Evolutionary conservation across 2,888 invertebrate species (phyloP).

Genomic region (Cetonia aurata): DNA sequence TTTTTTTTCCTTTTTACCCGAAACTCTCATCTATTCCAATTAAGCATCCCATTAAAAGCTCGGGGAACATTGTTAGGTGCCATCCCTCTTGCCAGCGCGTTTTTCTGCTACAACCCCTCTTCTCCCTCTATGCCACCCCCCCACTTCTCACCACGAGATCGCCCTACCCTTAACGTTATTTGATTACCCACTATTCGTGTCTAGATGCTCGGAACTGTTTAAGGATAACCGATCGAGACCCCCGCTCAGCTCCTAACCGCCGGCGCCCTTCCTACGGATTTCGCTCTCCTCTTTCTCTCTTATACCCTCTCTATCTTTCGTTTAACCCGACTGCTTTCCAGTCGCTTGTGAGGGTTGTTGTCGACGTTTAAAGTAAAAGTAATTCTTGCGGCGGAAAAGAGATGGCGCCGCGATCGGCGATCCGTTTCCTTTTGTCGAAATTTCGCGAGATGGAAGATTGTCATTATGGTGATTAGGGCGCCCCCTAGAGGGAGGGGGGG

Average conservation of each 20-base stretch:
- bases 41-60: constrained; percentile 35
- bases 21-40: constrained; percentile 18
- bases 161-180: constrained; percentile 38
- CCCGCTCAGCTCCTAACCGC: constrained; percentile 31
- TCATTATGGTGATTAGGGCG: constrained; percentile 37
- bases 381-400: constrained; percentile 35
- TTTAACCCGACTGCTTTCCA: constrained; percentile 2
- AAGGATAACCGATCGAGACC: constrained; percentile 36
- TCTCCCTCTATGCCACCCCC: constrained; percentile 2
- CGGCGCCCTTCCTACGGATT: constrained; percentile 2
- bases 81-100: constrained; percentile 31
- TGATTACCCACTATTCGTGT: constrained; percentile 40
- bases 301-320: not conserved
- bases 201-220: constrained; percentile 40
- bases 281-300: not conserved
- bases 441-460: constrained; percentile 37
- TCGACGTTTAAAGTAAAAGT: constrained; percentile 33
- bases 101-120: constrained; percentile 29
- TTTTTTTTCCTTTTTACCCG: not conserved
- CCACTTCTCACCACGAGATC: constrained; percentile 17
- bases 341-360: not conserved
- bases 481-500: not conserved
- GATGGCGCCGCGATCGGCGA: constrained; percentile 33
- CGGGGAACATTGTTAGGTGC: constrained; percentile 33
- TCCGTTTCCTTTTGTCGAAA: constrained; percentile 37